Conservation (phyloP, 2,888 invertebrate species). For the Polyommatus iphigenia region DNA sequence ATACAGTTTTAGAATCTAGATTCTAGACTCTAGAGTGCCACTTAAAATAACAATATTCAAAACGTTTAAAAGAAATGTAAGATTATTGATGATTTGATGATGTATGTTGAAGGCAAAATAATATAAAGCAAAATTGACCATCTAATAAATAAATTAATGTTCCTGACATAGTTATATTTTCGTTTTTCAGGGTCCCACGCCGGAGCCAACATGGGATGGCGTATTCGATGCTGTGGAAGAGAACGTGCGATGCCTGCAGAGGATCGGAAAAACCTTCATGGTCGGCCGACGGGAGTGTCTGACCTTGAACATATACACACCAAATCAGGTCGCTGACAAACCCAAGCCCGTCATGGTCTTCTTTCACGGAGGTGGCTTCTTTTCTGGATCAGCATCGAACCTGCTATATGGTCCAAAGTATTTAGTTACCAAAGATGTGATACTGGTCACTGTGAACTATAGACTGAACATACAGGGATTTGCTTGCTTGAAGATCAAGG, state of each 20-base stretch:
- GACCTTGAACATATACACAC: slow-evolving; percentile 60
- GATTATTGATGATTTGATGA: no score
- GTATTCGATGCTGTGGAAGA: slow-evolving; percentile 61
- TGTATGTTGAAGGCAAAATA: no score
- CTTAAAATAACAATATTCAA: no score
- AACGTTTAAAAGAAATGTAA: no score
- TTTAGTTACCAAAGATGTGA: slow-evolving; percentile 57
- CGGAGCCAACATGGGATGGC: slow-evolving; percentile 60
- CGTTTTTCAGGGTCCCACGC: slow-evolving; percentile 60
- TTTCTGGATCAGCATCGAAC: slow-evolving; percentile 54
- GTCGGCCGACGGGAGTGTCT: slow-evolving; percentile 60
- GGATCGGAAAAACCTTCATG: slow-evolving; percentile 43
- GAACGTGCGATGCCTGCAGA: slow-evolving; percentile 57
- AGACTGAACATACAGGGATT: slow-evolving; percentile 66
- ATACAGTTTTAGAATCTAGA: no score
- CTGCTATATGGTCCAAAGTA: slow-evolving; percentile 62
- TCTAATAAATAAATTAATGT: background rate
- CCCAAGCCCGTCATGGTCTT: slow-evolving; percentile 66
- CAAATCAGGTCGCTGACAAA: slow-evolving; percentile 45
- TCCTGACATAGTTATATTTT: slow-evolving; percentile 11
- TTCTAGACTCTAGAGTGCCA: no score
- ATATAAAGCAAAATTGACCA: background rate
- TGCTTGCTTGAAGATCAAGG: slow-evolving; percentile 59
- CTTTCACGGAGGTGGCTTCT: slow-evolving; percentile 69
- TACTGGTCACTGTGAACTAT: slow-evolving; percentile 65